These are phyloP conservation scores for Podarcis raffonei DNA, from an alignment of 2,113 vertebrate species.

Conservation along the genomic window DNA sequence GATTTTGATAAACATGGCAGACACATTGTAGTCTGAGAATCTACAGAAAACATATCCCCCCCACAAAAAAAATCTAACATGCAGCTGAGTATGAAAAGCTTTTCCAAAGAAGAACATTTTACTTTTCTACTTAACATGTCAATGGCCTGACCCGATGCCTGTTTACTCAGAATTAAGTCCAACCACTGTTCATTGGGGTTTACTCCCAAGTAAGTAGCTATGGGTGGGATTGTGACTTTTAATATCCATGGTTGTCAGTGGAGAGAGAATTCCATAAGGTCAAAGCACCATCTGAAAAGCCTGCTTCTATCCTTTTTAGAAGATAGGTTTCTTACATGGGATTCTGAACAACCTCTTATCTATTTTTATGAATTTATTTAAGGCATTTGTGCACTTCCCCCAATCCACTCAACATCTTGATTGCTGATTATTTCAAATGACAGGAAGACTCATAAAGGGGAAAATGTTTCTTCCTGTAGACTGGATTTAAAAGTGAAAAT, in stretches of 20 bases:
- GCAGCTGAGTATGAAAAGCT: neutral
- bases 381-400: neutral
- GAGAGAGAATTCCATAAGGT: neutral
- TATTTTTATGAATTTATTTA: neutral
- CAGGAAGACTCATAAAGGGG: neutral
- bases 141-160: neutral
- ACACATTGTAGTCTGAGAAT: neutral
- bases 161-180: neutral
- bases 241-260: neutral
- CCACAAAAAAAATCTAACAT: fast-evolving
- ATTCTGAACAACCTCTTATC: neutral
- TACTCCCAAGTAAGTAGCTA: neutral
- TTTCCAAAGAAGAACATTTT: neutral
- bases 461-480: neutral
- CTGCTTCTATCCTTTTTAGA: neutral
- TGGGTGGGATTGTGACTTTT: neutral
- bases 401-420: neutral
- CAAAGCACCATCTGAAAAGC: neutral
- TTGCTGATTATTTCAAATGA: neutral
- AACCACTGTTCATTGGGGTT: too few species aligned
- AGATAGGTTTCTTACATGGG: neutral
- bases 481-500: neutral
- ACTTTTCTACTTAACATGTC: neutral
- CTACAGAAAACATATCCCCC: fast-evolving
- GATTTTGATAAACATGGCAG: neutral